Base-by-base conservation (phyloP, 2,113 vertebrate genomes). In the Albula goreensis region DNA sequence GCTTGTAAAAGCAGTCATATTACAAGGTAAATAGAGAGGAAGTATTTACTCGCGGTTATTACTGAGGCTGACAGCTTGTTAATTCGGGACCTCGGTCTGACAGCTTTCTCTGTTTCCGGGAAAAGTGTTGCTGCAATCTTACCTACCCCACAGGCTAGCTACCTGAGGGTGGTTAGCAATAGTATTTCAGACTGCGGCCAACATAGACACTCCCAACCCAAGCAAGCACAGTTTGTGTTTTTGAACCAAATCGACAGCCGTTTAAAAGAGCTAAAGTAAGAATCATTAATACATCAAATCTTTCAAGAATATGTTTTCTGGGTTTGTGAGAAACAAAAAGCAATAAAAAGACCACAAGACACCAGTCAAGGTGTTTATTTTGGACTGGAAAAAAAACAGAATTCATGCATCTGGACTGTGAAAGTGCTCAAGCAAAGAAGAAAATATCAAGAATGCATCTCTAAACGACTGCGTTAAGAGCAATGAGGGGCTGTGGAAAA, bases 1-100 rank as follows among this genome's bases (percentile, higher is more conserved):
- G 78, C 78, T 79, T 79, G 41, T 79, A 79, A 50, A 79, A 79
- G 41, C 78, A 79, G 13, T 49, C 78, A 49, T 50, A 49, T 79
- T 50, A 79, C 41, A 79, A 50, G 78, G 48, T 49, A 79, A 79
- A 79, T 50, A 48, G 41, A 8, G 78, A 9, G 31, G 70, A 74
- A n/a, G 70, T 50, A 17, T 79, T 79, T 79, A 50, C 12, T 50
- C 48, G 41, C 10, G 78, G 41, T 79, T 15, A 79, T 48, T 15
- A 79, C 77, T 78, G 77, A 13, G 41, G 25, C 77, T 15, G 31
- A 48, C 11, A 78, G 41, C 2, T 48, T 79, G 78, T 79, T 79
- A 50, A 79, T 79, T 48, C 78, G 4, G 12, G 15, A n/a, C 3
- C 0, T 79, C 78, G 50, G 78, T 13, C 78, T 49, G 78, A 79